Percentiles rank a stretch among this genome's conserved stretches.
These are phyloP conservation scores for Cephus pygmeus DNA, from an alignment of 2,888 invertebrate genomes.

Conservation along the genomic window DNA sequence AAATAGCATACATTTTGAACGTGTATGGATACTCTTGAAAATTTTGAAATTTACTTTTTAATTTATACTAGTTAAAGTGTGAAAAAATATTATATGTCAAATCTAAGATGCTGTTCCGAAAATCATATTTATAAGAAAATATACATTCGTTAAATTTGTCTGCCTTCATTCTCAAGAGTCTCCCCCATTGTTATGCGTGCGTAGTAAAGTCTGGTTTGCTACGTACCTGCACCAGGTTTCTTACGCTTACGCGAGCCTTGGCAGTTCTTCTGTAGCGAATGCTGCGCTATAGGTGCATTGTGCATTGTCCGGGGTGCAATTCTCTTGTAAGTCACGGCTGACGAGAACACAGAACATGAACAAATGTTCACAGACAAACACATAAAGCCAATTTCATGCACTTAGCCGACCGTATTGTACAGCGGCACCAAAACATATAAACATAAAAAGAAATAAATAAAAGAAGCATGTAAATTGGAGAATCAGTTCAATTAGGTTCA, in stretches of 20 bases:
- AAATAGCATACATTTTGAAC: background rate
- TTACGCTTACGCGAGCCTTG: slow-evolving; percentile 76
- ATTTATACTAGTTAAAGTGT: too few species aligned
- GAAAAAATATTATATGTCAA: too few species aligned
- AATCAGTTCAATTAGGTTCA: background rate
- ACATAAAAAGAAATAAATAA: background rate
- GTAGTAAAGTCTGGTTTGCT: background rate
- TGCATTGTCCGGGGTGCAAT: slow-evolving; percentile 60
- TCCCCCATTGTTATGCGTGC: background rate
- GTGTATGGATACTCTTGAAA: background rate
- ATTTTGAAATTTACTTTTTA: background rate
- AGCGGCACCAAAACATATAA: background rate
- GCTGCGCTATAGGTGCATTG: slow-evolving; percentile 32
- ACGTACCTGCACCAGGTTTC: slow-evolving; percentile 77
- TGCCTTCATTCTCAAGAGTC: background rate
- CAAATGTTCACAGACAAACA: slow-evolving; percentile 23
- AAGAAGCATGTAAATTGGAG: background rate
- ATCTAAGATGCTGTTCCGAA: background rate
- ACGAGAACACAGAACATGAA: slow-evolving; percentile 59
- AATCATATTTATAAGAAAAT: background rate
- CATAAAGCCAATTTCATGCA: slow-evolving; percentile 24
- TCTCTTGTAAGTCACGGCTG: slow-evolving; percentile 90
- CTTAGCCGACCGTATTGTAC: background rate
- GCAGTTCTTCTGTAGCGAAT: slow-evolving; percentile 21
- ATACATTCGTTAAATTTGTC: background rate